Evolutionary conservation across 2,888 invertebrate species (phyloP), one percentile per base, ranked within the genome.

Genomic region (Agonopterix alstromeriana): DNA sequence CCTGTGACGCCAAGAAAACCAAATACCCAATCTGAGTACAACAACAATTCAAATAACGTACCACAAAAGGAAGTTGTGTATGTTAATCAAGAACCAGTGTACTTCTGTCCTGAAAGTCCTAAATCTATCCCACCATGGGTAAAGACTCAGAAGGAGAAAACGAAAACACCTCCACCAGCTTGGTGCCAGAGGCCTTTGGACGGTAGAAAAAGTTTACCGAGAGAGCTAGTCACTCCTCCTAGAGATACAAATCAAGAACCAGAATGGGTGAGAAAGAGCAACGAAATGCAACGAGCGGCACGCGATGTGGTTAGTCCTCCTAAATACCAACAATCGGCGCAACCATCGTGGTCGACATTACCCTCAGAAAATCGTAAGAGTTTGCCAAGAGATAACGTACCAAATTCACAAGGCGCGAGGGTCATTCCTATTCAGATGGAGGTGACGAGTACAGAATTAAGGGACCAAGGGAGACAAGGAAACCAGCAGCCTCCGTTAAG

Each of bases 401-500:
- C 75, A 2, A 69, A 57, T 47, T 69, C 73, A 51, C 67, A 69
- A 27, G 85, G 90, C 45, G 76, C 82, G 48, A 89, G 91, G 54
- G 83, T 93, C 46, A 91, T 94, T 61, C 94, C 94, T 0, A 91
- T 94, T 52, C 92, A 92, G 66, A 88, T 94, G 67, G 94, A 94
- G 68, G 90, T 82, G 0, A 73, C 80, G 0, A 77, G 70, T 48
- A 76, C 77, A 10, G 85, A 88, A 35, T 65, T 77, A 0, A 73
- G 73, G 53, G 74, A 82, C 53, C 68, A 77, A 41, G 57, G 62
- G n/a, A 69, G 70, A 47, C 71, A 73, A 51, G 71, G 70, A 51
- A 66, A 73, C 27, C 73, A 77, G 9, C 77, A 77, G 45, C 86
- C 81, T 35, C 85, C 86, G 35, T 61, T 88, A 42, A 82, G 90